These are phyloP conservation scores for Sialia sialis DNA, from an alignment of 2,113 vertebrate genomes.

Conservation along the genomic window DNA sequence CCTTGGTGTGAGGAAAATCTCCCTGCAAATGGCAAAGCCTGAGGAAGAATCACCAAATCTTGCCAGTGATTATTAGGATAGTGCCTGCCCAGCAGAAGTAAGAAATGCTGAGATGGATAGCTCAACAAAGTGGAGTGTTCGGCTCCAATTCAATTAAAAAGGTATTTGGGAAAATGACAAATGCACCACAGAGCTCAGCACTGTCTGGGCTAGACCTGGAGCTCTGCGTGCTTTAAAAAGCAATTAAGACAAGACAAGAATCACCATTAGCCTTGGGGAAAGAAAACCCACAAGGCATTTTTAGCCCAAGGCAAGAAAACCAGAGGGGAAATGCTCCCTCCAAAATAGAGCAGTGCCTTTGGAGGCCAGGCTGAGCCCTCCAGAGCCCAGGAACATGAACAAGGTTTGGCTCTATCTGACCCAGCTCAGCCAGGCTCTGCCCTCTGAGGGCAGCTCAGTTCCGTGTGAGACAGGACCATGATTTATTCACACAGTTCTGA, in stretches of 20 bases:
- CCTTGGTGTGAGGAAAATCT: background rate
- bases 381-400: background rate
- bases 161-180: conserved; percentile 22
- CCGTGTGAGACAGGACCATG: background rate
- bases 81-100: background rate
- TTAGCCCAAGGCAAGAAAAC: background rate
- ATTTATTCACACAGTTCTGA: background rate
- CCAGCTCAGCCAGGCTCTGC: background rate
- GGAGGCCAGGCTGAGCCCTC: background rate
- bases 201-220: background rate
- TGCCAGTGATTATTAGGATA: background rate
- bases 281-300: background rate
- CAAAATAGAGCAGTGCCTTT: background rate
- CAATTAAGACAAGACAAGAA: conserved; percentile 13
- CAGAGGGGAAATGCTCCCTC: background rate
- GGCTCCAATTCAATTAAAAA: conserved; percentile 28
- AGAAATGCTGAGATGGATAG: background rate
- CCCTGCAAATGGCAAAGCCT: background rate
- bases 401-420: background rate
- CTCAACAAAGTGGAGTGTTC: background rate
- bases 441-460: background rate
- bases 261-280: background rate
- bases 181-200: background rate
- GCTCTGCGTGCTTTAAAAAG: background rate
- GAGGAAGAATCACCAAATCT: background rate